Evolutionary conservation across 1,140 invertebrate species (phyloP).

Genomic region (Tetraneura akinire): DNA sequence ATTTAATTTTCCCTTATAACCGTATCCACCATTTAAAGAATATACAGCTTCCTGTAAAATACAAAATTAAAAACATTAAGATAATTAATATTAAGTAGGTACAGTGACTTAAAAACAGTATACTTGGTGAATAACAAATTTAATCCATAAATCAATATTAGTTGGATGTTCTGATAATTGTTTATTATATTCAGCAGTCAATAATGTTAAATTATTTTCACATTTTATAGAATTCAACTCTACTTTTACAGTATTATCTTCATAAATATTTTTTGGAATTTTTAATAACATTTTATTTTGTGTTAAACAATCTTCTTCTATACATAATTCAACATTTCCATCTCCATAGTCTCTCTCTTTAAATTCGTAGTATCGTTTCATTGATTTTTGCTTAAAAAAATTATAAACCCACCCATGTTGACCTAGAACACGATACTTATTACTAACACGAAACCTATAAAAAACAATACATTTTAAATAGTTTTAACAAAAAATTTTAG

Average conservation of each 20-base stretch:
- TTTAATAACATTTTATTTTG: constrained; percentile 33
- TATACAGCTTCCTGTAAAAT: constrained; percentile 54
- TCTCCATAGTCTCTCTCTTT: constrained; percentile 45
- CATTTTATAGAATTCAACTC: constrained; percentile 54
- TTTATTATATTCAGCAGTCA: constrained; percentile 62
- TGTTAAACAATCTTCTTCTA: constrained; percentile 25
- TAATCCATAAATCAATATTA: constrained; percentile 63
- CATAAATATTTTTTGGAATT: background rate
- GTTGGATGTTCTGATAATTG: constrained; percentile 60
- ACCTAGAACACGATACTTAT: constrained; percentile 28
- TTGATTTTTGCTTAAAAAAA: constrained; percentile 20
- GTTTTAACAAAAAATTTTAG: background rate
- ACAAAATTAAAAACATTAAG: background rate
- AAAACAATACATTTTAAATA: constrained; percentile 17
- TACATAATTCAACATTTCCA: background rate
- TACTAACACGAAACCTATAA: constrained; percentile 35
- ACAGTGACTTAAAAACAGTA: too few species aligned
- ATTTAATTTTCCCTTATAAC: constrained; percentile 59
- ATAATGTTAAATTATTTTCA: constrained; percentile 61
- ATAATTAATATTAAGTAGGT: background rate
- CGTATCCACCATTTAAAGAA: constrained; percentile 60
- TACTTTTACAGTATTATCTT: constrained; percentile 4
- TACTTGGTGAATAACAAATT: constrained; percentile 66
- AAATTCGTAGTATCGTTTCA: constrained; percentile 35
- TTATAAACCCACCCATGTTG: constrained; percentile 20